Base-by-base conservation (phyloP, 2,888 invertebrate species). In the Drosophila falleni region DNA sequence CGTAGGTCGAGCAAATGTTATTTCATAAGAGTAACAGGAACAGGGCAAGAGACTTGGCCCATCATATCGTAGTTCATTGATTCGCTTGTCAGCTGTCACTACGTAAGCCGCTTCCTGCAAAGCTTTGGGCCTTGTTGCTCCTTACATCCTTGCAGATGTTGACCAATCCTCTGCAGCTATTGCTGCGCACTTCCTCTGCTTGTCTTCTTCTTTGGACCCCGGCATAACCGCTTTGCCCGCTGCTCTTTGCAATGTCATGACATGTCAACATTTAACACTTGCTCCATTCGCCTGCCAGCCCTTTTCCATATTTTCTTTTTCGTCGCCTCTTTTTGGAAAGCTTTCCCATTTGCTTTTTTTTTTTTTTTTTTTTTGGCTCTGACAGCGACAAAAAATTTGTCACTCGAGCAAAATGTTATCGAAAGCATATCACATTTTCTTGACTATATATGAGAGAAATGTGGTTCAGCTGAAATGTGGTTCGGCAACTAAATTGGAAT, bases 181-280 rank as follows among this genome's bases (percentile, higher is more conserved):
- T 55, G 16, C 73, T 66, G 65, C 55, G 50, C 49, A 58, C 76
- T 51, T 68, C 72, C 78, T 69, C 55, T 62, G 39, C 74, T 61
- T 42, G 23, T 16, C 26, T 44, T n/a, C 42, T 64, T 49, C 19
- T 19, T 19, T 37, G 29, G 39, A 44, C 62, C 55, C 46, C 67
- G 54, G 76, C n/a, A 59, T 72, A 72, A 61, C 67, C 74, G 80
- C 69, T 67, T 69, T 66, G 62, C 60, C 65, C 51, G 42, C 61
- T 58, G 74, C 84, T 86, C 88, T 71, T 68, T 86, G 86, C 80
- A 78, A 86, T 85, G 89, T 83, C 85, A 88, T 81, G 85, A 83
- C 89, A 88, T 86, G 89, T 87, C 84, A 86, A 88, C 89, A 83
- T 86, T 86, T 86, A 86, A 88, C 85, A 86, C 85, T 86, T 86